Evolutionary conservation across 2,797 vertebrate genomes (phyloP), one percentile per base, ranked within the genome.

Genomic region (Micropoecilia bifurca): DNA sequence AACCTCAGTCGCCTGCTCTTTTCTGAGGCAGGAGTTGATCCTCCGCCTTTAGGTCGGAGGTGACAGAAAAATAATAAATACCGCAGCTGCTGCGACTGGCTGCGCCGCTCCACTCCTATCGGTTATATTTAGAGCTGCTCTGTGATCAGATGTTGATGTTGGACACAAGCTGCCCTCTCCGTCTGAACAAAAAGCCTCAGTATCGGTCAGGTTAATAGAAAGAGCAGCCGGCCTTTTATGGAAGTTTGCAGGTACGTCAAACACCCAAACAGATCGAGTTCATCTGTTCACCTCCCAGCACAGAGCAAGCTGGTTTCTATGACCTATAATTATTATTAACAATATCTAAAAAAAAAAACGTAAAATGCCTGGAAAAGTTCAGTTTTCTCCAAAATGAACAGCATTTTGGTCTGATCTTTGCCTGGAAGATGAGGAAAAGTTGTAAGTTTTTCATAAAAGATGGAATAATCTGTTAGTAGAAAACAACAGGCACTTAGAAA

Each of bases 121-220:
- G 78, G 83, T 83, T 95, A 94, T 89, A 93, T 93, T 93, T 95
- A 93, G 91, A 91, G 89, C 89, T 89, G 86, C 84, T 92, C 90
- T 90, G 87, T 90, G 90, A 92, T 94, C 91, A 93, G 88, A 90
- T 92, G 89, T 90, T 90, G 89, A 88, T 90, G 90, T 88, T 91
- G 88, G 91, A 87, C 47, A 30, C 48, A 13, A 78, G 71, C 59
- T 55, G 72, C 80, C 77, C 75, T 71, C 82, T 83, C 72, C 82
- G 80, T 90, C 89, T 88, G 87, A 87, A 87, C 87, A 74, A 79
- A 3, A 33, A 85, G 84, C 83, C 47, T 14, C 86, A 80, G 73
- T 50, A 78, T 71, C 10, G 77, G 76, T 87, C 87, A 86, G 86
- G 88, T 87, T 80, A 80, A 75, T 71, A 80, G 88, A 89, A 89